Conservation (phyloP, 2,797 vertebrate species). For the Thunnus albacares region DNA sequence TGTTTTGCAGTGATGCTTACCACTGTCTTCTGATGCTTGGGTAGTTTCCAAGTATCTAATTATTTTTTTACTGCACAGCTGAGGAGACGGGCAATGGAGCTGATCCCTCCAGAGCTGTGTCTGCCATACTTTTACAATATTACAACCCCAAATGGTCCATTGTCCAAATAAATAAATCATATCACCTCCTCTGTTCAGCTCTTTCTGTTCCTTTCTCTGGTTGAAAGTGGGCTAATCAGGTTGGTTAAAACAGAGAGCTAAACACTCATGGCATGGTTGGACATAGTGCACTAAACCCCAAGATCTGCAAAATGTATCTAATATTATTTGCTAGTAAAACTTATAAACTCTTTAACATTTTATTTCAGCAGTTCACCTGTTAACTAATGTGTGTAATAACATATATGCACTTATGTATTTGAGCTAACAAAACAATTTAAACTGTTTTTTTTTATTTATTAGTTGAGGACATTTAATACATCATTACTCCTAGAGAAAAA, state of each 20-base stretch:
- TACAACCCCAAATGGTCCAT: slow-evolving; percentile 46
- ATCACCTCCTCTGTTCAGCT: slow-evolving; percentile 3
- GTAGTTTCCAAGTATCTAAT: slow-evolving; percentile 63
- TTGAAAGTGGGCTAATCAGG: slow-evolving; percentile 35
- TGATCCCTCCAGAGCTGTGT: slow-evolving; percentile 38
- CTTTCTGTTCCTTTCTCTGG: slow-evolving; percentile 13
- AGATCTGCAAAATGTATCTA: slow-evolving; percentile 11
- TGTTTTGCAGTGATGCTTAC: slow-evolving; percentile 35
- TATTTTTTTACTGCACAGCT: slow-evolving; percentile 61
- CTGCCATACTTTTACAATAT: slow-evolving; percentile 50
- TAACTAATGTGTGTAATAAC: background rate
- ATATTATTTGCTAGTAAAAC: slow-evolving; percentile 1
- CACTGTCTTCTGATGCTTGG: slow-evolving; percentile 51
- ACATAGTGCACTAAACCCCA: background rate
- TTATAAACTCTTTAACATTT: slow-evolving; percentile 3
- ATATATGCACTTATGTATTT: background rate
- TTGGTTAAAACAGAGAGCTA: slow-evolving; percentile 13
- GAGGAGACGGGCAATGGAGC: slow-evolving; percentile 52
- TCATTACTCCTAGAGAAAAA: background rate
- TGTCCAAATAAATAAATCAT: slow-evolving; percentile 55
- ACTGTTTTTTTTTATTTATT: background rate
- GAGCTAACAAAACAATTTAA: background rate
- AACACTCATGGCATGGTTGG: background rate
- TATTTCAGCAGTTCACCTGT: slow-evolving; percentile 6
- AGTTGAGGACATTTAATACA: background rate